Percentiles rank a stretch among this genome's conserved stretches.
Conservation (phyloP, 2,888 invertebrate genomes). For the Salticus scenicus region DNA sequence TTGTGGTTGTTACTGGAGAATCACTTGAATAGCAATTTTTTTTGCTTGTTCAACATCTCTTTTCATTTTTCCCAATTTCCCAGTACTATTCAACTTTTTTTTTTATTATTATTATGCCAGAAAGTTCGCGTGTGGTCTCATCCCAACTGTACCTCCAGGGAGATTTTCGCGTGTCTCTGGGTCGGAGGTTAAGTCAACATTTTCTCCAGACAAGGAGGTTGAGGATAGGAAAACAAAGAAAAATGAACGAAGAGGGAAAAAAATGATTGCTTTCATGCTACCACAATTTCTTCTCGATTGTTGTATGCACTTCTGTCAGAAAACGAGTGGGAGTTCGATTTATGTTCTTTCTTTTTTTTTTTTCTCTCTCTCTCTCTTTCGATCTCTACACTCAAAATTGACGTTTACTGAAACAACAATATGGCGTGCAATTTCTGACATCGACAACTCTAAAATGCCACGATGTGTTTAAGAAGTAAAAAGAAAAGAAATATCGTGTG, state of each 20-base stretch:
- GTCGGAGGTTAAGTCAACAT: constrained; percentile 59
- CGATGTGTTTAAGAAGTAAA: too few relatives aligned
- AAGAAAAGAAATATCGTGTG: too few relatives aligned
- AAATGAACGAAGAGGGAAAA: not conserved
- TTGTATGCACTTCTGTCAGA: not conserved
- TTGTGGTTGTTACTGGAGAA: not conserved
- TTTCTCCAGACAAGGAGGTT: constrained; percentile 17
- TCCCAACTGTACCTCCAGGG: not conserved
- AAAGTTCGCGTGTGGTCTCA: constrained; percentile 3
- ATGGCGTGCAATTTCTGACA: not conserved
- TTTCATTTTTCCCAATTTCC: not conserved
- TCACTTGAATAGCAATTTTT: not conserved
- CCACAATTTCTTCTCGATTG: not conserved
- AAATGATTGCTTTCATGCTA: not conserved
- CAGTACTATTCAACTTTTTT: not conserved
- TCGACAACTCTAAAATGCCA: not conserved
- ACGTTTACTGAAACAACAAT: constrained; percentile 5
- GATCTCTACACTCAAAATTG: not conserved
- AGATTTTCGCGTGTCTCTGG: constrained; percentile 32
- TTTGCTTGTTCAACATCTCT: not conserved
- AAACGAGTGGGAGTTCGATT: constrained; percentile 19
- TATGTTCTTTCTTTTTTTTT: not conserved
- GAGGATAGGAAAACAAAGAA: constrained; percentile 5
- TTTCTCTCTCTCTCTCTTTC: too few relatives aligned
- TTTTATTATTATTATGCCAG: not conserved